Percentiles rank a stretch among this genome's conserved stretches.
phyloP scores from a whole-genome alignment of 2,888 invertebrate species.

The Machimus atricapillus region DNA sequence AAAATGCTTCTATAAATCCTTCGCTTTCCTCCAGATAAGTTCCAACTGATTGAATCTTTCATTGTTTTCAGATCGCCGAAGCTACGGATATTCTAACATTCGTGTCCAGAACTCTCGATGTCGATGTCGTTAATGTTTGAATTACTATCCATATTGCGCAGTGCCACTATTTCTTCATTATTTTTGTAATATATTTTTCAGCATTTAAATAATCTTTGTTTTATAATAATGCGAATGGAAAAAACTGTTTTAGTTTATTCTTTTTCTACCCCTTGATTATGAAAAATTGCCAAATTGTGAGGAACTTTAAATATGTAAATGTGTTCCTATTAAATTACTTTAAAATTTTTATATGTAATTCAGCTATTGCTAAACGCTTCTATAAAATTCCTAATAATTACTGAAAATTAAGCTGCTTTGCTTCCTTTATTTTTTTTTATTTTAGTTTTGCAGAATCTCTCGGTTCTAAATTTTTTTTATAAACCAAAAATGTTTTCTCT shows the following conservation, averaged over 20 bases:
- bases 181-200: conserved; percentile 23
- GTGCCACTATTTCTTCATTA: conserved; percentile 4
- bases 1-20: background rate
- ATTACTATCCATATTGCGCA: background rate
- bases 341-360: background rate
- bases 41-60: background rate
- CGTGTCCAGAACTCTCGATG: conserved; percentile 58
- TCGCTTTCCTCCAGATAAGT: background rate
- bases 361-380: background rate
- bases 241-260: background rate
- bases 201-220: background rate
- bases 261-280: background rate
- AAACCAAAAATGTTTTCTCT: no score
- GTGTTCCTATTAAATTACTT: no score
- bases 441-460: no score
- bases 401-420: no score
- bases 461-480: no score
- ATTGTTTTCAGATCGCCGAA: conserved; percentile 84
- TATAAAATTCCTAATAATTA: no score
- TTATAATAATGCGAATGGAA: background rate
- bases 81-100: conserved; percentile 81
- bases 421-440: no score
- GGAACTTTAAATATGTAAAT: no score
- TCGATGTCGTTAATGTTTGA: conserved; percentile 57
- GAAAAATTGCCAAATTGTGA: background rate